Conservation (phyloP, 2,888 invertebrate species). For the Ischnura elegans region DNA sequence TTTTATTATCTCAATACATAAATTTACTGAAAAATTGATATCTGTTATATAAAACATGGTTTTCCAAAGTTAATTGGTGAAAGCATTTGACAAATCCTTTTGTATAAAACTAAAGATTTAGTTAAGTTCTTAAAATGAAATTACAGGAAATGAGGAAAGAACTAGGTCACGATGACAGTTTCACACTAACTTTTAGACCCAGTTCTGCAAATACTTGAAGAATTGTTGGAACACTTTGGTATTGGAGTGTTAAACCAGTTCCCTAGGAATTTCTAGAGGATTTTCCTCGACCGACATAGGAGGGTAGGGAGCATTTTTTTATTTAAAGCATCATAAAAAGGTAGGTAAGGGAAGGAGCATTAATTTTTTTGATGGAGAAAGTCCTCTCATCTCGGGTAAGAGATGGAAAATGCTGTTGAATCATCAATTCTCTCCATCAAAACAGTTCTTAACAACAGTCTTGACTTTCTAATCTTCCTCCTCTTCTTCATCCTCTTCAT, state of each 20-base stretch:
- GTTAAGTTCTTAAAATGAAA: constrained; percentile 14
- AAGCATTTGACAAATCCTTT: not conserved
- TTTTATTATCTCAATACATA: constrained; percentile 79
- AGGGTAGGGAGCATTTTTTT: constrained; percentile 38
- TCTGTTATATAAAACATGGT: constrained; percentile 79
- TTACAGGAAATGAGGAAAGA: not conserved
- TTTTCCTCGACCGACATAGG: not conserved
- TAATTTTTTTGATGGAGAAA: constrained; percentile 52
- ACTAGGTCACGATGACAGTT: constrained; percentile 9
- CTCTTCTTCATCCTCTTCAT: constrained; percentile 86
- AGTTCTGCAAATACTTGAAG: constrained; percentile 55
- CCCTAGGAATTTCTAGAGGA: constrained; percentile 29
- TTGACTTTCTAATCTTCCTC: constrained; percentile 68
- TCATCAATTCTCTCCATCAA: constrained; percentile 52
- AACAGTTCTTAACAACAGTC: not conserved
- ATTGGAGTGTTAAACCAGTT: not conserved
- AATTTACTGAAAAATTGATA: constrained; percentile 78
- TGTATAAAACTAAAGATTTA: not conserved
- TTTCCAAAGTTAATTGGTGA: constrained; percentile 72
- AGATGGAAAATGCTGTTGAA: constrained; percentile 10
- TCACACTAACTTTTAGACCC: constrained; percentile 68
- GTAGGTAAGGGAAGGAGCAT: constrained; percentile 42
- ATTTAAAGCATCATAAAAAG: constrained; percentile 20
- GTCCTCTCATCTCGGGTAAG: not conserved
- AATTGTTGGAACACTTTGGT: not conserved